These are phyloP conservation scores for Poecilia picta DNA, from an alignment of 2,797 vertebrate genomes.

Conservation along the genomic window DNA sequence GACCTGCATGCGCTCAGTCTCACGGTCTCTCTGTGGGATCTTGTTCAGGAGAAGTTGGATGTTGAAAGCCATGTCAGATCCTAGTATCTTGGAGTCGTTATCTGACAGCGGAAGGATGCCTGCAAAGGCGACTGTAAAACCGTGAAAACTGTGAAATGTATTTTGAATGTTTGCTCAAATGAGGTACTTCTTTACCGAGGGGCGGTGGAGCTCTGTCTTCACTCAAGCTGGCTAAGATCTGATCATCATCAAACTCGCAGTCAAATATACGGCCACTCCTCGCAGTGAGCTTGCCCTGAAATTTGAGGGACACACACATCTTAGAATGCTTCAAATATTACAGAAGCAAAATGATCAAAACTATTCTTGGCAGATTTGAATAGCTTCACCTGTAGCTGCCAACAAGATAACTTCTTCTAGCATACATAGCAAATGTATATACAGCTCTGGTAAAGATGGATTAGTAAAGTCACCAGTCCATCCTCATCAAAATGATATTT, in stretches of 20 bases:
- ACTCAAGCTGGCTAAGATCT: constrained; percentile 47
- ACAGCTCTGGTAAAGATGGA: background rate
- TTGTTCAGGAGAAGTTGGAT: constrained; percentile 75
- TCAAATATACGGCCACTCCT: constrained; percentile 82
- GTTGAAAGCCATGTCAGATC: constrained; percentile 78
- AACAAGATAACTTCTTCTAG: background rate
- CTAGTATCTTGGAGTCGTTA: constrained; percentile 48
- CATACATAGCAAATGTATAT: background rate
- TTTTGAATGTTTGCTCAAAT: background rate
- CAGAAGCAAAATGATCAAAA: background rate
- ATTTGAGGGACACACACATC: background rate
- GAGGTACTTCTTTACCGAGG: constrained; percentile 64
- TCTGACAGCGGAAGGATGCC: constrained; percentile 26
- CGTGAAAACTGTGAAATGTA: background rate
- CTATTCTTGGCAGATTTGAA: background rate
- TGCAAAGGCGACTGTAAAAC: constrained; percentile 14
- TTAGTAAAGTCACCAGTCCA: background rate
- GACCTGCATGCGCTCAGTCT: constrained; percentile 84
- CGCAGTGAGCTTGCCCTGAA: constrained; percentile 84
- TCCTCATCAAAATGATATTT: no score
- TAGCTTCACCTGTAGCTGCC: background rate
- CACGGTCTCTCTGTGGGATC: constrained; percentile 71
- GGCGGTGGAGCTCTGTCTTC: constrained; percentile 36
- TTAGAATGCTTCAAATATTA: background rate
- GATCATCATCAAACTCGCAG: constrained; percentile 82